Evolutionary conservation across 2,888 invertebrate species (phyloP).

Genomic region (Parnassius smintheus): DNA sequence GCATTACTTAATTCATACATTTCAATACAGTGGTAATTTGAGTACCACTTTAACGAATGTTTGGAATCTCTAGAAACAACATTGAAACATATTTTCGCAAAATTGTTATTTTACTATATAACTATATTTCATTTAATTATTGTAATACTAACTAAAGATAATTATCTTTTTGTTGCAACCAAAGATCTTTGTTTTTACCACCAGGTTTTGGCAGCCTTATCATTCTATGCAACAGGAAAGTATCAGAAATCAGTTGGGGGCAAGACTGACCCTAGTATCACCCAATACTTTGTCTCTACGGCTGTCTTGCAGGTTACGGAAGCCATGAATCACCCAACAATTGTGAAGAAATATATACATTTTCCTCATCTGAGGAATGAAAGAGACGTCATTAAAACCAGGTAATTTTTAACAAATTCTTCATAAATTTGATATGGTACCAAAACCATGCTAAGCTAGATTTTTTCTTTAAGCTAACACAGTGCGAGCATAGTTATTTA

Average conservation of each 20-base stretch:
- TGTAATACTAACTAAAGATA: no score
- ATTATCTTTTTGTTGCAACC: no score
- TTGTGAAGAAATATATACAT: conserved; percentile 71
- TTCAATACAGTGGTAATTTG: no score
- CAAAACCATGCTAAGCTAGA: neutral
- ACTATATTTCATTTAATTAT: no score
- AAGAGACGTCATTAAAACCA: conserved; percentile 63
- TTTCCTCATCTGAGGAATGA: conserved; percentile 69
- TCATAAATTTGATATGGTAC: neutral
- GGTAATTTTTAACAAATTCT: conserved; percentile 39
- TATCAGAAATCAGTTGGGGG: conserved; percentile 66
- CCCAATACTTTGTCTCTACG: conserved; percentile 65
- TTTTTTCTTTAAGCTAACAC: no score
- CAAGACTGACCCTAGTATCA: conserved; percentile 62
- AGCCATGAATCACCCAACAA: conserved; percentile 63
- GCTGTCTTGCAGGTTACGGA: conserved; percentile 68
- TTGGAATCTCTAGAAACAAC: no score
- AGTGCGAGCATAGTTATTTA: no score
- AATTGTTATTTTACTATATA: no score
- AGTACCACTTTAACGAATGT: no score
- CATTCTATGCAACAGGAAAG: conserved; percentile 69
- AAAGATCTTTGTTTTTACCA: conserved; percentile 11
- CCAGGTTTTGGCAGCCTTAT: conserved; percentile 66
- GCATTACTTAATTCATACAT: no score
- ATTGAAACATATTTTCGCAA: no score